phyloP scores from a whole-genome alignment of 2,888 invertebrate genomes.

The Pheosia tremula region DNA sequence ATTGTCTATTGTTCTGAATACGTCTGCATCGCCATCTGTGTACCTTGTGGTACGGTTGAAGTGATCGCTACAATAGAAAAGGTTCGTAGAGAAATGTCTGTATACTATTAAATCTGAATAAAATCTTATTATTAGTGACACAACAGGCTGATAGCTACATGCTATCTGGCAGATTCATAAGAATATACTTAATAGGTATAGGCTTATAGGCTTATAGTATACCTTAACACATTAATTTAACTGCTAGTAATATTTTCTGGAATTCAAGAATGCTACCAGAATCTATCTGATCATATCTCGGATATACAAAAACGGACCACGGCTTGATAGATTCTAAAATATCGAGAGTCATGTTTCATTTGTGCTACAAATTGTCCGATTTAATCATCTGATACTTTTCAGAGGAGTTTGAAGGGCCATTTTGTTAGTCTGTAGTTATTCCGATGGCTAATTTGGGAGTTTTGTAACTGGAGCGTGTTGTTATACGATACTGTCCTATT shows the following conservation, averaged over 20 bases:
- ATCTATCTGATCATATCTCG: constrained; percentile 17
- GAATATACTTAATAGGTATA: too few species aligned
- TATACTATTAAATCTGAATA: too few species aligned
- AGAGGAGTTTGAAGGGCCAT: constrained; percentile 27
- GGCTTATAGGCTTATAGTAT: too few species aligned
- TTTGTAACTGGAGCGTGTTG: constrained; percentile 23
- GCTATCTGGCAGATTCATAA: too few species aligned
- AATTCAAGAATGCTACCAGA: neutral
- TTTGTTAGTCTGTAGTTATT: constrained; percentile 18
- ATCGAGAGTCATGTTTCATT: constrained; percentile 34
- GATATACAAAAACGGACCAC: constrained; percentile 28
- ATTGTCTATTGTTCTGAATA: too few species aligned
- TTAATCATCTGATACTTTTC: constrained; percentile 40
- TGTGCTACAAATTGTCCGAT: constrained; percentile 34
- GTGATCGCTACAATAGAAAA: too few species aligned
- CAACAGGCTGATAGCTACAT: too few species aligned
- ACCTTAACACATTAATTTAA: neutral
- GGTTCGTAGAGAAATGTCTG: too few species aligned
- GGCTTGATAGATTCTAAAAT: constrained; percentile 31
- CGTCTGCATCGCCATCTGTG: too few species aligned
- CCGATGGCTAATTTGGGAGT: constrained; percentile 30
- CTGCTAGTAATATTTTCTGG: neutral
- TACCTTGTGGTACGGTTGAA: too few species aligned
- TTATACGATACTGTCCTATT: constrained; percentile 23
- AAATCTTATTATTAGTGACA: too few species aligned